A percentile compares a stretch with the other conserved stretches of the same genome.
phyloP scores from a whole-genome alignment of 2,113 vertebrate genomes.

The Rhea pennata region DNA sequence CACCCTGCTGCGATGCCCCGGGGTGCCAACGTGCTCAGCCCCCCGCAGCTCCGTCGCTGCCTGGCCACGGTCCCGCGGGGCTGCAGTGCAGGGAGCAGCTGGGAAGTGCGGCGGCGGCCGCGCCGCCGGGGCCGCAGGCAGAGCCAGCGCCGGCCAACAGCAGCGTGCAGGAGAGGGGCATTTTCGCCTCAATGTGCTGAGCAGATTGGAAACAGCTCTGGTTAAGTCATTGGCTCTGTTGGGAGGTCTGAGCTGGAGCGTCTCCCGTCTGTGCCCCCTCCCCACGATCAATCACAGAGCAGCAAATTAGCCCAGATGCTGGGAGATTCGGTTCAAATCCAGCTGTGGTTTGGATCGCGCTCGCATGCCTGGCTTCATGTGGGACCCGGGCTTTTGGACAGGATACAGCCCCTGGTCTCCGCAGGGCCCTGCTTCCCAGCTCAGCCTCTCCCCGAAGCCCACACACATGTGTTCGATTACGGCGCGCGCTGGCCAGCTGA shows the following conservation, averaged over 20 bases:
- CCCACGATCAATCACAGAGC: slow-evolving; percentile 70
- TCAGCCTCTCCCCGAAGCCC: slow-evolving; percentile 63
- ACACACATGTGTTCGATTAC: slow-evolving; percentile 72
- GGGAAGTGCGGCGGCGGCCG: background rate
- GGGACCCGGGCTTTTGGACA: slow-evolving; percentile 67
- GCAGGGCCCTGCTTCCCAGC: slow-evolving; percentile 68
- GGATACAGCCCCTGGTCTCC: slow-evolving; percentile 67
- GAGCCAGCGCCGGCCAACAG: background rate
- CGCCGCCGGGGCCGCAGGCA: background rate
- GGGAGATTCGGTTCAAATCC: slow-evolving; percentile 64
- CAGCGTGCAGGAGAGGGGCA: slow-evolving; percentile 8
- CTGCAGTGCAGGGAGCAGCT: background rate
- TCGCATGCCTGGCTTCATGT: slow-evolving; percentile 66
- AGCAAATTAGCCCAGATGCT: slow-evolving; percentile 72
- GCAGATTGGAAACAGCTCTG: slow-evolving; percentile 66
- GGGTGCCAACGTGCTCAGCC: too few relatives aligned
- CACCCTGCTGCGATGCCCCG: too few relatives aligned
- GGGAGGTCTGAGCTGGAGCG: slow-evolving; percentile 68
- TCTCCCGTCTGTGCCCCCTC: slow-evolving; percentile 63
- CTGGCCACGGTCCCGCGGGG: too few relatives aligned
- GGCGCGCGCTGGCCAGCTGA: slow-evolving; percentile 50
- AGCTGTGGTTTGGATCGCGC: slow-evolving; percentile 69
- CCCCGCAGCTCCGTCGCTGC: too few relatives aligned
- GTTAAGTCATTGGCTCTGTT: slow-evolving; percentile 66
- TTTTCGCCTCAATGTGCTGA: slow-evolving; percentile 41